Evolutionary conservation across 1,140 invertebrate genomes (phyloP).

Genomic region (Belonocnema kinseyi): DNA sequence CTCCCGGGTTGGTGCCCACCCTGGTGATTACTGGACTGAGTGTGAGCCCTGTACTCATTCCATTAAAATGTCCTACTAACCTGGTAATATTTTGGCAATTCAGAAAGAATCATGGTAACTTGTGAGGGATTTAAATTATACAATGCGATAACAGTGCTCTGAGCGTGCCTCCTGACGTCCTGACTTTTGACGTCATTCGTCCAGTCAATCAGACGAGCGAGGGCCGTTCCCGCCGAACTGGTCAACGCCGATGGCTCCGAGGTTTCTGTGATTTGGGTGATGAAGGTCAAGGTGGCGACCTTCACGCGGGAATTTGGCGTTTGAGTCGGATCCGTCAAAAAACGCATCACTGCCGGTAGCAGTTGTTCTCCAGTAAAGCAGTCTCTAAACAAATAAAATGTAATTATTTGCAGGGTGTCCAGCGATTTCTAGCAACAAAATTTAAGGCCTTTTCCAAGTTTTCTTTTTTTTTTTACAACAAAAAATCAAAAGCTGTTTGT

Average conservation of each 20-base stretch:
- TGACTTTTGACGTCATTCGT: constrained; percentile 83
- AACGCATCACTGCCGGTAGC: constrained; percentile 81
- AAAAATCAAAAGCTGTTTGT: no score
- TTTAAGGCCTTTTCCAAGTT: no score
- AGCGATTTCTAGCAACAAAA: no score
- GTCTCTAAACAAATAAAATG: constrained; percentile 73
- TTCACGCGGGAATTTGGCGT: constrained; percentile 92
- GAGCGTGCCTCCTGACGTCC: constrained; percentile 87
- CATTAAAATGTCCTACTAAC: constrained; percentile 53
- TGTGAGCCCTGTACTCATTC: no score
- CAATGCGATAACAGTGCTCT: constrained; percentile 87
- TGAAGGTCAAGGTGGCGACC: constrained; percentile 84
- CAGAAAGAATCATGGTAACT: constrained; percentile 88
- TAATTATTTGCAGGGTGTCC: neutral
- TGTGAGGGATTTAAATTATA: constrained; percentile 94
- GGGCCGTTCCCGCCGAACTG: constrained; percentile 78
- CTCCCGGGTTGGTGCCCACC: no score
- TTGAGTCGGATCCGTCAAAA: constrained; percentile 92
- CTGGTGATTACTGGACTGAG: no score
- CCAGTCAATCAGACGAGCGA: constrained; percentile 81
- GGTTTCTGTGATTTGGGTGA: constrained; percentile 82
- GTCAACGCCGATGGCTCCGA: constrained; percentile 73
- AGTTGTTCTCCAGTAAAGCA: constrained; percentile 81
- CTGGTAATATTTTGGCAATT: constrained; percentile 88
- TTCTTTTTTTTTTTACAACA: no score